These are phyloP conservation scores for Aldrovandia affinis DNA, from an alignment of 2,797 vertebrate genomes.

Conservation along the genomic window DNA sequence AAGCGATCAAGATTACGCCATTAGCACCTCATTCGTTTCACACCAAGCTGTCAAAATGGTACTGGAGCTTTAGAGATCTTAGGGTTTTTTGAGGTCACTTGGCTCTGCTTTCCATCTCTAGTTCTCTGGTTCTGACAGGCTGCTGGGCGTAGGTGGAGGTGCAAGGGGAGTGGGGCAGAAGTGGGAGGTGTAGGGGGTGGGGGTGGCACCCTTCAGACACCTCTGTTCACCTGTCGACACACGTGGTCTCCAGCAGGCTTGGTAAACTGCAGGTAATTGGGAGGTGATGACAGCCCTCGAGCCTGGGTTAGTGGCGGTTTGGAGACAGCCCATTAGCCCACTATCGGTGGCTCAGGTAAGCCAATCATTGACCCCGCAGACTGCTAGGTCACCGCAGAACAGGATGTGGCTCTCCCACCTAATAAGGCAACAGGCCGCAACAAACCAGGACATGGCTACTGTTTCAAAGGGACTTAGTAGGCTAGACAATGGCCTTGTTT, in stretches of 20 bases:
- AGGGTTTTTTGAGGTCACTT: constrained; percentile 47
- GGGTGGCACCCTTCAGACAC: constrained; percentile 67
- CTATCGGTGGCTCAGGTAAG: background rate
- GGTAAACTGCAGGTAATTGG: constrained; percentile 79
- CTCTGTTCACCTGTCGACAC: constrained; percentile 71
- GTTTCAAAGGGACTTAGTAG: constrained; percentile 20
- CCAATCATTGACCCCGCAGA: background rate
- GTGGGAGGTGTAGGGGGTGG: constrained; percentile 15
- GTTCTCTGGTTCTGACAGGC: constrained; percentile 49
- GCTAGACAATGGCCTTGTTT: constrained; percentile 28
- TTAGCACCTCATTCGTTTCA: constrained; percentile 43
- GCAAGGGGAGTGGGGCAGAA: background rate
- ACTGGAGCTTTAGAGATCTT: constrained; percentile 57
- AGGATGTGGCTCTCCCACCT: background rate
- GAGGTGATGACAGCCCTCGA: constrained; percentile 75
- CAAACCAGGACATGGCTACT: background rate
- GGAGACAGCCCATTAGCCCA: constrained; percentile 56
- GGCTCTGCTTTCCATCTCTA: constrained; percentile 17
- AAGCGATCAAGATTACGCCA: constrained; percentile 48
- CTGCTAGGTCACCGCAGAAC: constrained; percentile 5
- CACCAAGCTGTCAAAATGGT: constrained; percentile 58
- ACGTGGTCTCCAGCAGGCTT: constrained; percentile 71
- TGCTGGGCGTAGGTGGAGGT: constrained; percentile 21
- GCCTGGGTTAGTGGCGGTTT: constrained; percentile 67
- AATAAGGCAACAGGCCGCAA: background rate